Conservation (phyloP, 2,113 vertebrate genomes). For the Crotalus tigris region DNA sequence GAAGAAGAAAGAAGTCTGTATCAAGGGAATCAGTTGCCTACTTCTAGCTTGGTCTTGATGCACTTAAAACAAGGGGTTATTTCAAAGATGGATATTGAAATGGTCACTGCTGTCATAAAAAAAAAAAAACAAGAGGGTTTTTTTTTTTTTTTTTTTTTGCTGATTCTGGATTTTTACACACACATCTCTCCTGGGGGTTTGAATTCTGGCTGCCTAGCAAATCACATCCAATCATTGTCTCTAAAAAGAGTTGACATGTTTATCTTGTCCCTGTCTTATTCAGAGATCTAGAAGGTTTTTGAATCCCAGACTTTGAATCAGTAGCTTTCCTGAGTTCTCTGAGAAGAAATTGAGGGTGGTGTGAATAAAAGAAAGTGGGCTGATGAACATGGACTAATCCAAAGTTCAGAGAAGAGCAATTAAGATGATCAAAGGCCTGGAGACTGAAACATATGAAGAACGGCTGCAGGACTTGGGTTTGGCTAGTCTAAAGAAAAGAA, state of each 20-base stretch:
- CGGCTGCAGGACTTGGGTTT: no score
- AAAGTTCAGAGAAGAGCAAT: not conserved
- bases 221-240: conserved; percentile 14
- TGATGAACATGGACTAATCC: not conserved
- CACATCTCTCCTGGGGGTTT: not conserved
- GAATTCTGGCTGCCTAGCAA: conserved; percentile 13
- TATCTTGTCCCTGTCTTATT: not conserved
- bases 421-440: no score
- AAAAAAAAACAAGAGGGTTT: not conserved
- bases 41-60: conserved; percentile 24
- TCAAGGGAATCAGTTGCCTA: conserved; percentile 36
- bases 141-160: not conserved
- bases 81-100: conserved; percentile 16
- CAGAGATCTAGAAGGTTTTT: not conserved
- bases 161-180: conserved; percentile 22
- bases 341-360: not conserved
- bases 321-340: not conserved
- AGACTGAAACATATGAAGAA: no score
- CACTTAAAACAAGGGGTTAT: conserved; percentile 18
- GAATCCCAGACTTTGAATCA: not conserved
- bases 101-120: not conserved
- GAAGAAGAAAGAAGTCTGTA: conserved; percentile 22
- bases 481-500: no score
- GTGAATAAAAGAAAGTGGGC: not conserved
- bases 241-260: conserved; percentile 28